These are phyloP conservation scores for Phrynocephalus forsythii DNA, from an alignment of 2,797 vertebrate genomes.

Conservation along the genomic window DNA sequence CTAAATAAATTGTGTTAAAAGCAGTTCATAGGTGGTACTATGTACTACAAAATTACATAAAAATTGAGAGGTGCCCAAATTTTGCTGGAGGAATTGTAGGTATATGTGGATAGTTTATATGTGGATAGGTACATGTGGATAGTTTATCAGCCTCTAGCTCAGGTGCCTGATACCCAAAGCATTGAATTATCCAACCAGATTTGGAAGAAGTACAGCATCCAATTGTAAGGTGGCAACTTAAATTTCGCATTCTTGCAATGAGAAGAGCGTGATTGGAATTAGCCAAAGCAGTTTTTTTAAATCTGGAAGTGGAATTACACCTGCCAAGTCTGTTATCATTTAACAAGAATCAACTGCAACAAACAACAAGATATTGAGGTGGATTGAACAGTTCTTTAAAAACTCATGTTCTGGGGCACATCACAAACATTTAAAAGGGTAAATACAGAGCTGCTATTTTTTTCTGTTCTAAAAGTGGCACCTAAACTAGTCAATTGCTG, in stretches of 20 bases:
- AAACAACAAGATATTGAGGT: slow-evolving; percentile 31
- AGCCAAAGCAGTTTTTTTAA: slow-evolving; percentile 5
- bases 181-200: no score
- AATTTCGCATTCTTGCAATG: slow-evolving; percentile 19
- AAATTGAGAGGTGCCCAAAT: no score
- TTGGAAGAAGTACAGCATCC: neutral
- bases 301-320: slow-evolving; percentile 8
- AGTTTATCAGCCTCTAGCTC: no score
- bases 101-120: no score
- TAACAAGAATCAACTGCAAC: slow-evolving; percentile 13
- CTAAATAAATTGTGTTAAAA: no score
- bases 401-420: neutral
- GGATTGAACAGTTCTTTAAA: slow-evolving; percentile 9
- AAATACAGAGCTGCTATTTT: slow-evolving; percentile 3
- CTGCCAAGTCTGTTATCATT: neutral
- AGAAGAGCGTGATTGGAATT: slow-evolving; percentile 14
- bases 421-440: slow-evolving; percentile 14
- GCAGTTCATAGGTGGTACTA: no score
- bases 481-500: slow-evolving; percentile 29
- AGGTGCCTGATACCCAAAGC: no score
- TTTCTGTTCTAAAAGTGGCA: slow-evolving; percentile 21
- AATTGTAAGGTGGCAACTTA: neutral
- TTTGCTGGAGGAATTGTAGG: no score
- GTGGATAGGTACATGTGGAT: no score
- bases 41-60: no score